Conservation (phyloP, 2,797 vertebrate species). For the Sebastes nivosus region DNA sequence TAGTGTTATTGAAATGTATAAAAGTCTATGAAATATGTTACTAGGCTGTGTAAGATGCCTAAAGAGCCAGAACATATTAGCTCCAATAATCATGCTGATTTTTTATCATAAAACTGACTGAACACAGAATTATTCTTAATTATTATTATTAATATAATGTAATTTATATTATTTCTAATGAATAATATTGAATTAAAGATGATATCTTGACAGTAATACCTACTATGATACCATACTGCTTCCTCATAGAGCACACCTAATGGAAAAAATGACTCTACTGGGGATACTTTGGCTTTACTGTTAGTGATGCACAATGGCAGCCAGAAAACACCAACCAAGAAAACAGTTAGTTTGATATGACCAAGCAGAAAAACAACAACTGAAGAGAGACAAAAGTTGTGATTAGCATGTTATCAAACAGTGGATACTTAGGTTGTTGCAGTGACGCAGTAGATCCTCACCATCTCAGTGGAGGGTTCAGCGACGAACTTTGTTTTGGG, state of each 20-base stretch:
- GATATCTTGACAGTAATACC: not conserved
- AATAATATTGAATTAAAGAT: not conserved
- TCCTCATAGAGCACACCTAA: not conserved
- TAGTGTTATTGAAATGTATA: not conserved
- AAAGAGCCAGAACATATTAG: fast-evolving
- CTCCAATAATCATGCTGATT: not conserved
- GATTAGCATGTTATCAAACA: not conserved
- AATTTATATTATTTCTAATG: not conserved
- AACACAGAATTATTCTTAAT: not conserved
- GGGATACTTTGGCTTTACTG: no score
- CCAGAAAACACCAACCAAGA: no score
- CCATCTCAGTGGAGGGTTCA: not conserved
- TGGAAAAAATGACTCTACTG: no score
- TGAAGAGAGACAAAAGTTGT: not conserved
- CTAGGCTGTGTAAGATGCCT: not conserved
- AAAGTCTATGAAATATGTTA: not conserved
- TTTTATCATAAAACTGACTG: not conserved
- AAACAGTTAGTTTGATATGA: not conserved
- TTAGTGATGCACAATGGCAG: no score
- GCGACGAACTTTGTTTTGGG: fast-evolving
- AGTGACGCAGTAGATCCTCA: not conserved
- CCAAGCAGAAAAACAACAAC: not conserved
- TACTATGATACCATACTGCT: no score
- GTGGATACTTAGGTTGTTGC: not conserved
- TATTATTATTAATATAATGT: not conserved